These are phyloP conservation scores for Holocentrus rufus DNA, from an alignment of 2,797 vertebrate genomes.

Conservation along the genomic window DNA sequence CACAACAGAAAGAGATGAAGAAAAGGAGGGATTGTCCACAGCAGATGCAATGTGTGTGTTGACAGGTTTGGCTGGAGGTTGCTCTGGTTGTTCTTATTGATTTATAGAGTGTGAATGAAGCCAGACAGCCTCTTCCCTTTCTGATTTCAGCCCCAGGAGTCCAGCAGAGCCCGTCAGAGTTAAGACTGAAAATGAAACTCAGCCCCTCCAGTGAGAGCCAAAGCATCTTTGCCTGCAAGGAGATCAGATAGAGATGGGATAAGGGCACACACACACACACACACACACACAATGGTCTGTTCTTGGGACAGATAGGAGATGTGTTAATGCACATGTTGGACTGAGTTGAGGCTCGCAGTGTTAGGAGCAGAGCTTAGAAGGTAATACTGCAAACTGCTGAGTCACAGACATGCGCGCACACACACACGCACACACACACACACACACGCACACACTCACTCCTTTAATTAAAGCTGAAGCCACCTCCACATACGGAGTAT, in stretches of 20 bases:
- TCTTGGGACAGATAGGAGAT: slow-evolving; percentile 46
- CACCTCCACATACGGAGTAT: slow-evolving; percentile 62
- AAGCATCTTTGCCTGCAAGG: slow-evolving; percentile 36
- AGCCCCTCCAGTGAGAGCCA: slow-evolving; percentile 34
- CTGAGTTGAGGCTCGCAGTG: slow-evolving; percentile 55
- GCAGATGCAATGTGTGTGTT: background rate
- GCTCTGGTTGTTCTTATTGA: slow-evolving; percentile 4
- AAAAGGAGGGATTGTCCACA: background rate
- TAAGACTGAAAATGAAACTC: slow-evolving; percentile 41
- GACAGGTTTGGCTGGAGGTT: background rate
- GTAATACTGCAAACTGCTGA: slow-evolving; percentile 79
- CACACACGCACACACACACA: slow-evolving; percentile 19
- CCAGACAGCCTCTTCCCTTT: slow-evolving; percentile 26
- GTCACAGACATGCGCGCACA: slow-evolving; percentile 62
- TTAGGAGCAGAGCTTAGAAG: slow-evolving; percentile 73
- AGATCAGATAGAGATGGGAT: slow-evolving; percentile 36
- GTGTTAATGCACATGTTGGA: slow-evolving; percentile 74
- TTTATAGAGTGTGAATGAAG: slow-evolving; percentile 20
- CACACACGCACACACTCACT: slow-evolving; percentile 25
- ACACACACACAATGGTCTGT: slow-evolving; percentile 38
- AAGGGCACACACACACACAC: slow-evolving; percentile 28
- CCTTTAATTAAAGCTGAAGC: slow-evolving; percentile 74
- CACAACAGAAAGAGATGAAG: background rate
- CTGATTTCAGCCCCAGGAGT: slow-evolving; percentile 48
- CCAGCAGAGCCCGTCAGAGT: slow-evolving; percentile 19